Percentiles rank a stretch among this genome's conserved stretches.
These are phyloP conservation scores for Ceratoteleas bidentatus DNA, from an alignment of 1,140 invertebrate species.

Conservation along the genomic window DNA sequence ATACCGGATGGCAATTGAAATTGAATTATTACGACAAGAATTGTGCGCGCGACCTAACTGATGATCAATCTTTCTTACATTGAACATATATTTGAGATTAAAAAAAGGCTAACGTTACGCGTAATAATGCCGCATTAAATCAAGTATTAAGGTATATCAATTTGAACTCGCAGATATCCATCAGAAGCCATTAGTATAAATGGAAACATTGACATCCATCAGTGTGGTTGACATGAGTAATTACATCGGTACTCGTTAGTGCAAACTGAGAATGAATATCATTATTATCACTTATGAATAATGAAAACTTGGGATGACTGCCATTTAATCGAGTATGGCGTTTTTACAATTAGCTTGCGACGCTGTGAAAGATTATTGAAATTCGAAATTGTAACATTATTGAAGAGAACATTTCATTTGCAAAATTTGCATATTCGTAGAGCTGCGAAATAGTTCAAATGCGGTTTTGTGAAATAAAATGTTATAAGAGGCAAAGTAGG, in stretches of 20 bases:
- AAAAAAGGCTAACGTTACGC: neutral
- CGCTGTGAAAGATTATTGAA: too few relatives aligned
- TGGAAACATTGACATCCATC: slow-evolving; percentile 49
- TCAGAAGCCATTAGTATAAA: slow-evolving; percentile 47
- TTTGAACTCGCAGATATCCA: slow-evolving; percentile 20
- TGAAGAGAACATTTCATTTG: too few relatives aligned
- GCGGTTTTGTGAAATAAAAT: too few relatives aligned
- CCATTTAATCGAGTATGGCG: neutral
- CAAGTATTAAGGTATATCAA: slow-evolving; percentile 26
- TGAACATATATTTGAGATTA: slow-evolving; percentile 21
- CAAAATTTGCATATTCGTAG: too few relatives aligned
- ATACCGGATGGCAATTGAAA: slow-evolving; percentile 26
- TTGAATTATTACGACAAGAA: too few relatives aligned
- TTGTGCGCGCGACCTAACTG: too few relatives aligned
- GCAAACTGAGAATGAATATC: slow-evolving; percentile 23
- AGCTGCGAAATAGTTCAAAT: too few relatives aligned
- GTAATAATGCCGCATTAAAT: slow-evolving; percentile 21
- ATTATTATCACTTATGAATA: slow-evolving; percentile 37
- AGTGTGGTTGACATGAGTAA: slow-evolving; percentile 38
- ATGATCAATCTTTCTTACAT: slow-evolving; percentile 30
- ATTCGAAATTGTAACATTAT: too few relatives aligned
- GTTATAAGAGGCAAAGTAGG: too few relatives aligned
- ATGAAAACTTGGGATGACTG: slow-evolving; percentile 20
- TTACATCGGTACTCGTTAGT: slow-evolving; percentile 33
- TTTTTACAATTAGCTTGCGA: neutral